Conservation (phyloP, 1,140 invertebrate genomes). For the Temnothorax curvispinosus region DNA sequence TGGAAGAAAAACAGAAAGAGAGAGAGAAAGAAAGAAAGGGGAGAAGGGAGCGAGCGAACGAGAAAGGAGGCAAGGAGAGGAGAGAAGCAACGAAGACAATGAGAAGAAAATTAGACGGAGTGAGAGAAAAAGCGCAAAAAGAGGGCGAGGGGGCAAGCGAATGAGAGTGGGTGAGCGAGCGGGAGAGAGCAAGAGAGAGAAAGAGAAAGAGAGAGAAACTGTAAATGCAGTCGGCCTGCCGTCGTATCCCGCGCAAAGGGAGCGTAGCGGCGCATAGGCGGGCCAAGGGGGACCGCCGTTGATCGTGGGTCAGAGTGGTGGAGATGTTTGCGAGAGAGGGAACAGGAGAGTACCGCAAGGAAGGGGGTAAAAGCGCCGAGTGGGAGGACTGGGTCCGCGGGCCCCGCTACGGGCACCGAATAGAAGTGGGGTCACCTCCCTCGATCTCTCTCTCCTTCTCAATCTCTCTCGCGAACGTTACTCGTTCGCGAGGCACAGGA, state of each 20-base stretch:
- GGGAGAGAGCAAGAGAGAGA: background rate
- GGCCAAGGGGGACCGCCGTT: conserved; percentile 64
- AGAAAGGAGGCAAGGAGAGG: background rate
- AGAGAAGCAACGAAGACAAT: conserved; percentile 50
- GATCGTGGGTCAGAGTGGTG: conserved; percentile 37
- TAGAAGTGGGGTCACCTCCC: conserved; percentile 37
- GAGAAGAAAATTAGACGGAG: conserved; percentile 41
- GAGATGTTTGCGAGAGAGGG: conserved; percentile 51
- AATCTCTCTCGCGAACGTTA: background rate
- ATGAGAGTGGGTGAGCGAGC: conserved; percentile 10
- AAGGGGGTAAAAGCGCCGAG: conserved; percentile 57
- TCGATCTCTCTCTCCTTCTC: conserved; percentile 4
- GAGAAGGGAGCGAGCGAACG: background rate
- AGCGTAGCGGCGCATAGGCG: conserved; percentile 63
- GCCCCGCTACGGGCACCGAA: conserved; percentile 48
- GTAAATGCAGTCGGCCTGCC: conserved; percentile 34
- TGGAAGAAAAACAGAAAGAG: conserved; percentile 40
- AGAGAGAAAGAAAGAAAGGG: background rate
- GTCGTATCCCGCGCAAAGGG: conserved; percentile 61
- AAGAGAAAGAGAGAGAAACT: conserved; percentile 31
- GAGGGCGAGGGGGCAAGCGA: background rate
- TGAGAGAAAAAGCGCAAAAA: conserved; percentile 59
- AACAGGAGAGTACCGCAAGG: conserved; percentile 15
- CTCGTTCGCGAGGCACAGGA: background rate
- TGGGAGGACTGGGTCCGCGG: conserved; percentile 71